Conservation (phyloP, 2,113 vertebrate genomes). For the Marcusenius ussheri region DNA sequence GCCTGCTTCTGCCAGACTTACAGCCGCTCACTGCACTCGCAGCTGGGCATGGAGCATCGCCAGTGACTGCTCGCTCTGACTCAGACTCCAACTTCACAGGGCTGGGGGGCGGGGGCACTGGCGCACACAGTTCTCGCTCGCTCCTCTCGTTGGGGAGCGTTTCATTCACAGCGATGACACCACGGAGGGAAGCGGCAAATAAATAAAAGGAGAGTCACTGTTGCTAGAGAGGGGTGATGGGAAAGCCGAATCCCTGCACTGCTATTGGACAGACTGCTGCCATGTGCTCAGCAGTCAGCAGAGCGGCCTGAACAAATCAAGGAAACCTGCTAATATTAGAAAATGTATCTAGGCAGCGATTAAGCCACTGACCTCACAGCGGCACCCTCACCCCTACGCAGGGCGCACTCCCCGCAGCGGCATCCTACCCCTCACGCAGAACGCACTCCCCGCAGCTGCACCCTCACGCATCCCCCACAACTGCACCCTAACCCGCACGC, state of each 20-base stretch:
- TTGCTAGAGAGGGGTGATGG: slow-evolving; percentile 66
- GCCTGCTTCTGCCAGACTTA: not conserved
- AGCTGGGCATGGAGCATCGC: not conserved
- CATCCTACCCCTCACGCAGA: too few species aligned
- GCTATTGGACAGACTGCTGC: slow-evolving; percentile 55
- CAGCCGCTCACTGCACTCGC: not conserved
- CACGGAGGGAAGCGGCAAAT: slow-evolving; percentile 55
- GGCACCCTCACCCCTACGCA: slow-evolving; percentile 12
- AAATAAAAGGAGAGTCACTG: slow-evolving; percentile 63
- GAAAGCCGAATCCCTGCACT: slow-evolving; percentile 32
- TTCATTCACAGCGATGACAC: slow-evolving; percentile 1
- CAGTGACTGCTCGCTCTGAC: not conserved
- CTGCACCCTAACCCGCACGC: not conserved
- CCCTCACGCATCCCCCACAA: too few species aligned
- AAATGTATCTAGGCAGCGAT: slow-evolving; percentile 69
- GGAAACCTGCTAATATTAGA: slow-evolving; percentile 72
- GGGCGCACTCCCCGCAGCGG: too few species aligned
- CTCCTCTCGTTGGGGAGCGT: not conserved
- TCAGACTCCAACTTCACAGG: not conserved
- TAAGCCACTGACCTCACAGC: slow-evolving; percentile 49
- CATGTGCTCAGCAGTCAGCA: slow-evolving; percentile 63
- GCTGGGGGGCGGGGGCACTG: not conserved
- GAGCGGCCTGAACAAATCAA: slow-evolving; percentile 65
- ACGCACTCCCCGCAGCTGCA: too few species aligned
- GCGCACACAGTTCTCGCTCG: not conserved